Evolutionary conservation across 1,140 invertebrate species (phyloP).

Genomic region (Rhizoglyphus robini): DNA sequence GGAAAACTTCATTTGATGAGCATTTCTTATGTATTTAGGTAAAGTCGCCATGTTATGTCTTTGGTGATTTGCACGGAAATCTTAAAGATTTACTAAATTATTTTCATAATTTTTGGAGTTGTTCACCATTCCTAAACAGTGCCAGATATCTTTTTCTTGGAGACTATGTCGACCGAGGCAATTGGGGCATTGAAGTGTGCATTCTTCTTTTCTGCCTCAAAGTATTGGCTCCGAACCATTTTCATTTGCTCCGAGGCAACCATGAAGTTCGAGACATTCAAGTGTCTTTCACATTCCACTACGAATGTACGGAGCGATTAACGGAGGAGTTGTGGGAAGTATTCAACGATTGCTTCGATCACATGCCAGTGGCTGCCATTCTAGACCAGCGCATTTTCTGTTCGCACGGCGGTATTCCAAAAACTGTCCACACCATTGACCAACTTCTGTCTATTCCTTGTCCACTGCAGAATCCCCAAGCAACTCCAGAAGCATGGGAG

Average conservation of each 20-base stretch:
- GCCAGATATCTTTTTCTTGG: constrained; percentile 48
- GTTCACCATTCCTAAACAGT: constrained; percentile 43
- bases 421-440: constrained; percentile 38
- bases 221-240: constrained; percentile 44
- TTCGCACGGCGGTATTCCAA: constrained; percentile 57
- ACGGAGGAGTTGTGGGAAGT: constrained; percentile 46
- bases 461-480: constrained; percentile 46
- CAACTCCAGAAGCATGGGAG: constrained; percentile 54
- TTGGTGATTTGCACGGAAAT: constrained; percentile 46
- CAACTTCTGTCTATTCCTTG: constrained; percentile 45
- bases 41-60: constrained; percentile 17
- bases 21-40: background rate
- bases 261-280: constrained; percentile 51
- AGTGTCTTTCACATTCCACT: constrained; percentile 52
- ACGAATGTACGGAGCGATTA: constrained; percentile 46
- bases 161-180: constrained; percentile 51
- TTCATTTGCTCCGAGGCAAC: constrained; percentile 47
- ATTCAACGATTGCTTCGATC: constrained; percentile 55
- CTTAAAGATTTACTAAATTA: constrained; percentile 44
- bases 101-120: constrained; percentile 46
- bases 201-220: constrained; percentile 48
- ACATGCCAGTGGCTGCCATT: constrained; percentile 51
- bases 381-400: constrained; percentile 56
- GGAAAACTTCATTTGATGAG: no score
- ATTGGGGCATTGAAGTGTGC: constrained; percentile 41